These are phyloP conservation scores for Amblyopsis rosae DNA, from an alignment of 2,113 vertebrate species.

Conservation along the genomic window DNA sequence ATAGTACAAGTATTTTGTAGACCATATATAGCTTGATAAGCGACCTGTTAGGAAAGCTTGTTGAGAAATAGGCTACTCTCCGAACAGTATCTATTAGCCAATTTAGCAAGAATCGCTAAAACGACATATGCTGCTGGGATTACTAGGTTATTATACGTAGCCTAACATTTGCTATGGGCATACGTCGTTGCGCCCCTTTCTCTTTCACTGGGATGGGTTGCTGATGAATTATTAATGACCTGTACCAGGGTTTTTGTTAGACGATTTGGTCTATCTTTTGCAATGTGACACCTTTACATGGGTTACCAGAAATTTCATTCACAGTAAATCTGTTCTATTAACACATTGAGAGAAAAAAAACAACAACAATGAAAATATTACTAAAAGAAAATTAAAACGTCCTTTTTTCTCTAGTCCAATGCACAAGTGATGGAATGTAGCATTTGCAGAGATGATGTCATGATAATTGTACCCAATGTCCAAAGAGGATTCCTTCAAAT, in stretches of 20 bases:
- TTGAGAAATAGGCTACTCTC: not conserved
- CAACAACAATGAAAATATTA: too few relatives aligned
- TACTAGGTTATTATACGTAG: slow-evolving; percentile 27
- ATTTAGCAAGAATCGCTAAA: not conserved
- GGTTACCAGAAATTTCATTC: not conserved
- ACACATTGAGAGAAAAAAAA: too few relatives aligned
- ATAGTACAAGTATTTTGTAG: not conserved
- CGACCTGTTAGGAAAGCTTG: too few relatives aligned
- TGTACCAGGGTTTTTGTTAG: slow-evolving; percentile 64
- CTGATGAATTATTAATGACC: slow-evolving; percentile 76
- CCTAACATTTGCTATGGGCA: not conserved
- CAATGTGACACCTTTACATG: slow-evolving; percentile 44
- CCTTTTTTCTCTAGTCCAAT: slow-evolving; percentile 18
- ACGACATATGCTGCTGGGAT: not conserved
- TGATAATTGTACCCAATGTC: slow-evolving; percentile 31
- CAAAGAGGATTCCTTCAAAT: slow-evolving; percentile 14
- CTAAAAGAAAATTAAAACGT: not conserved
- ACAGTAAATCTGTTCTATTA: too few relatives aligned
- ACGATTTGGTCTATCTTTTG: slow-evolving; percentile 38
- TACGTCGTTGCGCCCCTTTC: slow-evolving; percentile 16
- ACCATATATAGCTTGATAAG: too few relatives aligned
- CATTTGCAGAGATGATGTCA: slow-evolving; percentile 57
- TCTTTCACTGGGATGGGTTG: slow-evolving; percentile 59
- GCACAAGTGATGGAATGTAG: slow-evolving; percentile 52
- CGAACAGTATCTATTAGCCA: not conserved